Conservation (phyloP, 1,140 invertebrate species). For the Microplitis mediator region DNA sequence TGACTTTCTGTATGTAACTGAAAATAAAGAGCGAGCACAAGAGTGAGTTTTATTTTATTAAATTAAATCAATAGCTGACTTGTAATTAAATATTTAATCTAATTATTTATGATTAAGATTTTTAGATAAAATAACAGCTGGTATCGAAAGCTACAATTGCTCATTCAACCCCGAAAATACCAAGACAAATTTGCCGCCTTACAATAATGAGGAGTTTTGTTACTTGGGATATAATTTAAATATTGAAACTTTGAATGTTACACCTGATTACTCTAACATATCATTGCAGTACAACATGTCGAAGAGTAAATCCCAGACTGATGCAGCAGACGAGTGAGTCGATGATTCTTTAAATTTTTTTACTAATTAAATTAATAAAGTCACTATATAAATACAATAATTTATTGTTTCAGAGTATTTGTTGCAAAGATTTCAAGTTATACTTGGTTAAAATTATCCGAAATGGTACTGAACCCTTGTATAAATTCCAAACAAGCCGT, state of each 20-base stretch:
- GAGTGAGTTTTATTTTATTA: not conserved
- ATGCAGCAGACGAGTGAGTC: not conserved
- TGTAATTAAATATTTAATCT: not conserved
- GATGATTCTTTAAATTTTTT: not conserved
- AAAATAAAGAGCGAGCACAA: not conserved
- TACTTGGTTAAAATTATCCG: not conserved
- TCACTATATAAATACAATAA: too few relatives aligned
- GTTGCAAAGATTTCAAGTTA: not conserved
- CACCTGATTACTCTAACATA: not conserved
- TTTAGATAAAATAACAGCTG: not conserved
- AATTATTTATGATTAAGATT: not conserved
- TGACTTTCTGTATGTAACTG: slow-evolving; percentile 17
- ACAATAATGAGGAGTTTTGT: not conserved
- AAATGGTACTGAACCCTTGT: not conserved
- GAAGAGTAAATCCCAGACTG: not conserved
- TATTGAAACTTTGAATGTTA: slow-evolving; percentile 1
- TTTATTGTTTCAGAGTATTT: not conserved
- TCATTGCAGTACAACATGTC: not conserved
- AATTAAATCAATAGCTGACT: not conserved
- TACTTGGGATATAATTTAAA: slow-evolving; percentile 10
- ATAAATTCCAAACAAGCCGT: not conserved
- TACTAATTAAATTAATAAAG: too few relatives aligned
- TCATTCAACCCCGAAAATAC: slow-evolving; percentile 1
- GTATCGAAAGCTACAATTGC: slow-evolving; percentile 5
- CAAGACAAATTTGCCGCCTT: not conserved